A percentile compares a stretch with the other conserved stretches of the same genome.
Conservation (phyloP, 2,888 invertebrate genomes). For the Steinernema hermaphroditum region DNA sequence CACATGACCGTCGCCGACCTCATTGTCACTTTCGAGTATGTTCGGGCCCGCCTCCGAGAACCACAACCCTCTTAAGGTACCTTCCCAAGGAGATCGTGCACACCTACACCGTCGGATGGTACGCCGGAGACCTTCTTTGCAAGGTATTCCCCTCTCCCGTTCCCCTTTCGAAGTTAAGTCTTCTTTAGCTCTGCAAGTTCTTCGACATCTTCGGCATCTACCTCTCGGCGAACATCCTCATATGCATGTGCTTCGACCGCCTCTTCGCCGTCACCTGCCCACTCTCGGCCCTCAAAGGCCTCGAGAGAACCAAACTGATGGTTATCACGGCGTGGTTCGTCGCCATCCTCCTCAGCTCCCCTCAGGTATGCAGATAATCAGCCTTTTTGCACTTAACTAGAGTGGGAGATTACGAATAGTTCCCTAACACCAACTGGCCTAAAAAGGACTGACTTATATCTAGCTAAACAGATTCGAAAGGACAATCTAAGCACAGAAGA, state of each 20-base stretch:
- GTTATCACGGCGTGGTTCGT: constrained; percentile 78
- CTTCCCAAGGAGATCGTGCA: constrained; percentile 36
- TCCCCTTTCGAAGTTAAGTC: not conserved
- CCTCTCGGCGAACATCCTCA: constrained; percentile 66
- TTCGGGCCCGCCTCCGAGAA: no score
- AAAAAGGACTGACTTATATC: no score
- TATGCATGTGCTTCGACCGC: constrained; percentile 66
- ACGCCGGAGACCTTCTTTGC: constrained; percentile 46
- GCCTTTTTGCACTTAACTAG: not conserved
- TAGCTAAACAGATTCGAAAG: no score
- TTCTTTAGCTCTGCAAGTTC: constrained; percentile 60
- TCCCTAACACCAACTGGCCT: no score
- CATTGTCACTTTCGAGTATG: constrained; percentile 7
- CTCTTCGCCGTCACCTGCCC: constrained; percentile 35
- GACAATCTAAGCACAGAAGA: no score
- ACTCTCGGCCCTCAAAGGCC: constrained; percentile 69
- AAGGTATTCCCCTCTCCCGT: constrained; percentile 34
- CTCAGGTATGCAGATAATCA: constrained; percentile 74
- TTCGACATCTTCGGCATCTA: constrained; percentile 67
- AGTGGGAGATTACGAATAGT: no score
- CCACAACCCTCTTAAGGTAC: no score
- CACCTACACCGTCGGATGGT: constrained; percentile 32
- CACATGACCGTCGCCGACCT: constrained; percentile 31
- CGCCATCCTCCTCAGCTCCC: constrained; percentile 79
- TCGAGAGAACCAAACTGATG: constrained; percentile 77